Conservation (phyloP, 2,113 vertebrate genomes). For the Pelvicachromis taeniatus region DNA sequence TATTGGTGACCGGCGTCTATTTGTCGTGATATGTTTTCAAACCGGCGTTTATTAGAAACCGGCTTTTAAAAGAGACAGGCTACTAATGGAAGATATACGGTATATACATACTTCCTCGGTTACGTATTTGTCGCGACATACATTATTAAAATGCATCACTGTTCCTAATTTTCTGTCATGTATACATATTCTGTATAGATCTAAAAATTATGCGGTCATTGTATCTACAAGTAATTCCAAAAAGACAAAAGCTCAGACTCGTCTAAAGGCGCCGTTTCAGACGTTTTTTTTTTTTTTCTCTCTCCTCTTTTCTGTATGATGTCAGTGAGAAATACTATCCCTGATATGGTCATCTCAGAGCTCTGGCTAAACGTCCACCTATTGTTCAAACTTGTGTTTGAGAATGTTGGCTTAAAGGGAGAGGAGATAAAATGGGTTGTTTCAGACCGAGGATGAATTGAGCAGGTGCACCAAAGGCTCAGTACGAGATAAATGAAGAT, state of each 20-base stretch:
- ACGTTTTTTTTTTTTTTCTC: not conserved
- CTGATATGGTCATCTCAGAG: not conserved
- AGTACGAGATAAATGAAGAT: not conserved
- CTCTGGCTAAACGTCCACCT: not conserved
- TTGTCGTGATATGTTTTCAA: no score
- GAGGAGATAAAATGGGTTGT: rapidly evolving
- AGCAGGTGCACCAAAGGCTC: not conserved
- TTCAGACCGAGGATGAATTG: not conserved
- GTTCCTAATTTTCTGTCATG: not conserved
- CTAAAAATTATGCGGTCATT: not conserved
- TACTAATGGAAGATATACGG: no score
- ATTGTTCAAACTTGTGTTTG: not conserved
- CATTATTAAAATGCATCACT: not conserved
- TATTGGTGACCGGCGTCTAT: no score
- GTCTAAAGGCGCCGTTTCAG: not conserved
- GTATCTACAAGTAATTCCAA: not conserved
- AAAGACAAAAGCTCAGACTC: not conserved
- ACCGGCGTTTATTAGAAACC: no score
- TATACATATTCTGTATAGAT: not conserved
- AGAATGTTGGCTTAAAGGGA: not conserved
- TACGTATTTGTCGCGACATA: rapidly evolving
- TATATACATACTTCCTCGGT: not conserved
- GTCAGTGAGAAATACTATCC: rapidly evolving
- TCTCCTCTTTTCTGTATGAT: not conserved
- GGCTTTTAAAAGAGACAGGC: no score